Evolutionary conservation across 2,888 invertebrate genomes (phyloP).

Genomic region (Lithophane socia): DNA sequence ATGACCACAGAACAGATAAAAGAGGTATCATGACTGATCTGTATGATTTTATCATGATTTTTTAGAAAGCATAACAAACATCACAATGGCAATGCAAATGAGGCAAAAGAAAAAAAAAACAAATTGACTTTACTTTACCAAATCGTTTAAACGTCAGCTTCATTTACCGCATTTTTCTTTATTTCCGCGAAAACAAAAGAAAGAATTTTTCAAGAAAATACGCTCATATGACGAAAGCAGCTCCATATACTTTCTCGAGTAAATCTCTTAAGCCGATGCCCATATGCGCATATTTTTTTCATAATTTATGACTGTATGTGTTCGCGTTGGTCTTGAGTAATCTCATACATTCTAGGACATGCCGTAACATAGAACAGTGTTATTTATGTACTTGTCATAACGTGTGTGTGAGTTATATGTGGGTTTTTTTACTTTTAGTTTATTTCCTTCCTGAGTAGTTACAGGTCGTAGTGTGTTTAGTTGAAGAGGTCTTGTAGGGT

Average conservation of each 20-base stretch:
- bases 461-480: conserved; percentile 28
- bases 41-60: neutral
- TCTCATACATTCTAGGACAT: conserved; percentile 66
- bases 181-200: conserved; percentile 46
- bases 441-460: conserved; percentile 45
- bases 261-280: conserved; percentile 71
- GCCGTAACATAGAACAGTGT: conserved; percentile 53
- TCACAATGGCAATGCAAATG: neutral
- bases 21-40: neutral
- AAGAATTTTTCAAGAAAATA: conserved; percentile 50
- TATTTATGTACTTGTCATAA: conserved; percentile 67
- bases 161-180: conserved; percentile 53
- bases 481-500: conserved; percentile 14
- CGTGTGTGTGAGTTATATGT: conserved; percentile 53
- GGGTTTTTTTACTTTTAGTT: conserved; percentile 50
- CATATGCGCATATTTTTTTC: conserved; percentile 69
- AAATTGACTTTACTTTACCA: conserved; percentile 39
- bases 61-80: conserved; percentile 8
- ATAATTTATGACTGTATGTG: conserved; percentile 70
- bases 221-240: conserved; percentile 43
- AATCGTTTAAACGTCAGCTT: conserved; percentile 55
- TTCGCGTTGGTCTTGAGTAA: conserved; percentile 66
- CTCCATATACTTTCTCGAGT: conserved; percentile 65
- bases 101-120: conserved; percentile 7
- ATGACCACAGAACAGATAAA: too few relatives aligned